These are phyloP conservation scores for Teleopsis dalmanni DNA, from an alignment of 1,140 invertebrate species.

Conservation along the genomic window DNA sequence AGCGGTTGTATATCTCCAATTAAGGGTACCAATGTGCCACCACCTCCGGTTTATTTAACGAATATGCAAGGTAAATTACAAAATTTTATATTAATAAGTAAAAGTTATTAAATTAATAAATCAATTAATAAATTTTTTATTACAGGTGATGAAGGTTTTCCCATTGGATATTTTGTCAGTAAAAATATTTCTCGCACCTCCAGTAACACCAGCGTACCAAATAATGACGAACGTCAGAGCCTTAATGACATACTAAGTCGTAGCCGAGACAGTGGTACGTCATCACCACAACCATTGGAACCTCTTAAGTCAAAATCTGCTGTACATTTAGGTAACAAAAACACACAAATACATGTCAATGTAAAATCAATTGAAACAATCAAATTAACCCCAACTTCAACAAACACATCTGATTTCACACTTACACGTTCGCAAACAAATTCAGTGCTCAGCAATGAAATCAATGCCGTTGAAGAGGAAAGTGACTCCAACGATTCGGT, in stretches of 20 bases:
- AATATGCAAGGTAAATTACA: constrained; percentile 23
- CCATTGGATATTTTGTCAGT: constrained; percentile 32
- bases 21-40: constrained; percentile 43
- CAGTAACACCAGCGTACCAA: constrained; percentile 40
- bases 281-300: constrained; percentile 34
- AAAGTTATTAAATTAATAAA: not conserved
- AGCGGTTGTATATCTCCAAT: constrained; percentile 44
- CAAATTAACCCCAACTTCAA: constrained; percentile 25
- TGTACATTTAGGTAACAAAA: constrained; percentile 15
- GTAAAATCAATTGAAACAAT: constrained; percentile 41
- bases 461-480: constrained; percentile 23
- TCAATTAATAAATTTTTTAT: not conserved
- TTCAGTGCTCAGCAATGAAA: not conserved
- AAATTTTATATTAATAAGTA: not conserved
- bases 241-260: constrained; percentile 28
- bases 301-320: constrained; percentile 7
- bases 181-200: constrained; percentile 42
- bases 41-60: constrained; percentile 41
- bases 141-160: constrained; percentile 12
- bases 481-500: constrained; percentile 44
- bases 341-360: constrained; percentile 33
- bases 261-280: constrained; percentile 40
- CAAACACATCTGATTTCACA: constrained; percentile 3
- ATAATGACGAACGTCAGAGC: constrained; percentile 27
- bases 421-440: not conserved